Conservation (phyloP, 1,140 invertebrate species). For the Drosophila cardini region DNA sequence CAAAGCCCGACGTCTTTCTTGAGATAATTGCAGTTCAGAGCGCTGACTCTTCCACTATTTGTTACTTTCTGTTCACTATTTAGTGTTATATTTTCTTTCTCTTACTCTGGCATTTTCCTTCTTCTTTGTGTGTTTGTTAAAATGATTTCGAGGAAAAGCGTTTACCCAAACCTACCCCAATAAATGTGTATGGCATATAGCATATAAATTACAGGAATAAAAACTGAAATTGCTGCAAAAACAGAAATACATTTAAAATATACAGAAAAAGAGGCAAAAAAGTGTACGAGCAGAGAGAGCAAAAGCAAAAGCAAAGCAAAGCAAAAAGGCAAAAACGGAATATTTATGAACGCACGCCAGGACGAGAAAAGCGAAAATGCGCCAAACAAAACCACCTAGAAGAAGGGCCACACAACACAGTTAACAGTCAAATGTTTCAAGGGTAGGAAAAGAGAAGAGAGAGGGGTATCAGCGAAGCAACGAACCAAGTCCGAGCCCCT, state of each 20-base stretch:
- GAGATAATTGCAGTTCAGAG: conserved; percentile 60
- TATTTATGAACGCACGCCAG: conserved; percentile 79
- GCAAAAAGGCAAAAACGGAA: conserved; percentile 56
- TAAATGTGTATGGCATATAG: conserved; percentile 52
- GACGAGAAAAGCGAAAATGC: conserved; percentile 77
- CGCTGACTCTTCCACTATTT: conserved; percentile 38
- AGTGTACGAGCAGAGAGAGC: neutral
- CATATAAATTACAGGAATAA: conserved; percentile 79
- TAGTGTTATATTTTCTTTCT: conserved; percentile 17
- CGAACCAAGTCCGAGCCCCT: conserved; percentile 71
- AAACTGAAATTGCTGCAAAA: conserved; percentile 80
- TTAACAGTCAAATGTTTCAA: conserved; percentile 50
- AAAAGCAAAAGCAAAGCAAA: conserved; percentile 21
- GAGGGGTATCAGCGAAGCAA: conserved; percentile 50
- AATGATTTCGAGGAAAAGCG: conserved; percentile 66
- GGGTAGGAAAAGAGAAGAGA: neutral
- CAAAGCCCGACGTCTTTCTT: conserved; percentile 26
- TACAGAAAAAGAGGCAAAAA: conserved; percentile 11
- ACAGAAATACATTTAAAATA: conserved; percentile 78
- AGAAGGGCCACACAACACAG: conserved; percentile 20
- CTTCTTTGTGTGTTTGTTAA: conserved; percentile 15
- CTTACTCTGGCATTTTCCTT: conserved; percentile 3
- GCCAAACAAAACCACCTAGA: conserved; percentile 54
- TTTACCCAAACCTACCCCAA: conserved; percentile 74
- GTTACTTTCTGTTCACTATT: conserved; percentile 13